Base-by-base conservation (phyloP, 2,888 invertebrate species). In the Ochropleura plecta region DNA sequence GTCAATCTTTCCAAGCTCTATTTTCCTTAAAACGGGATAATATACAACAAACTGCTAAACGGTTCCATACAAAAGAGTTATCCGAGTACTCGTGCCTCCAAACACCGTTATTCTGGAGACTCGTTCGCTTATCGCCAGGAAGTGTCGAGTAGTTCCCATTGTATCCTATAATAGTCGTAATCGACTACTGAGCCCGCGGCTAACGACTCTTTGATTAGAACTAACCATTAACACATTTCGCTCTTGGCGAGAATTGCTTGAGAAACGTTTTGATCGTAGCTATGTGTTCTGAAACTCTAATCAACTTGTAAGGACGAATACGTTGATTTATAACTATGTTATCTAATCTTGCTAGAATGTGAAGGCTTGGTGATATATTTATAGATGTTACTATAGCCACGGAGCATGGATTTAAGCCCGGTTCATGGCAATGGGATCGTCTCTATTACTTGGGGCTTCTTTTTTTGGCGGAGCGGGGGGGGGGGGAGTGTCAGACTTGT, bases 121-220 rank as follows among this genome's bases (percentile, higher is more conserved):
- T 59, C 74, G 70, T 83, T 64, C 60, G n/a, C 76, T 87, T 93
- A 93, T 93, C 93, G 85, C 85, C 70, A 91, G 93, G 92, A 93
- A 93, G 90, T 91, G 92, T 92, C 91, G 90, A 88, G 76, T 90
- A 90, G 90, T 91, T 89, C 85, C 91, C 91, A 93, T 93, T 93
- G 89, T 88, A 82, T 80, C 80, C 90, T 89, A 84, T 92, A 92
- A 93, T 91, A 92, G 92, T 91, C 90, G 92, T 93, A 95, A 94
- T 95, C 92, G 93, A 93, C 90, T 91, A 83, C 82, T 88, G 84
- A 88, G 88, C 91, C 89, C 90, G 89, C 88, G 88, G 89, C 94
- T 94, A 94, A 94, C 90, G 94, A 94, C 91, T 89, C 91, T 92
- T 93, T 94, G 94, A 94, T 94, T 94, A 94, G 93, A 92, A 91